These are phyloP conservation scores for Jaculus jaculus DNA, from an alignment of 2,113 vertebrate genomes.

Conservation along the genomic window DNA sequence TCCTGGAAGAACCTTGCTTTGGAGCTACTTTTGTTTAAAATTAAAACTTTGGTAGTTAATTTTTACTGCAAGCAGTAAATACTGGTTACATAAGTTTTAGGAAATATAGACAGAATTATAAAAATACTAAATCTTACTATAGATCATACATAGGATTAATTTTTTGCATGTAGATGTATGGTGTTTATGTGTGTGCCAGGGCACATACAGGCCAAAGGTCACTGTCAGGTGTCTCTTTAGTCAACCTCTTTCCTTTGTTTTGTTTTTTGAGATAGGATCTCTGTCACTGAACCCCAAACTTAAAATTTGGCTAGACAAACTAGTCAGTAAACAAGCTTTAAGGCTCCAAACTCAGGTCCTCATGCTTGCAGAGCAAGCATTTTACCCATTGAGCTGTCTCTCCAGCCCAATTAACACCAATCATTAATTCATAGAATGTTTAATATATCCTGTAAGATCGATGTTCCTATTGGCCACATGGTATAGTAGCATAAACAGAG, in stretches of 20 bases:
- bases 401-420: background rate
- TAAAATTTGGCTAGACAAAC: no score
- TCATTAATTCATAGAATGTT: background rate
- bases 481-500: background rate
- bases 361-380: no score
- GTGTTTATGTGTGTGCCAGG: no score
- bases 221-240: no score
- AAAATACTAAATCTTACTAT: background rate
- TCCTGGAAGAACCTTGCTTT: background rate
- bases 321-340: no score
- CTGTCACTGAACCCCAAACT: no score
- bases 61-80: background rate
- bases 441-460: background rate
- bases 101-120: background rate
- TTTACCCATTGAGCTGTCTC: no score
- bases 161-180: no score
- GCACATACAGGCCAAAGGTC: no score
- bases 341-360: no score
- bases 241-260: no score
- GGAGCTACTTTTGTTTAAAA: background rate
- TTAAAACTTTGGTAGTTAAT: background rate
- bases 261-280: no score
- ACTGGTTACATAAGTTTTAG: background rate
- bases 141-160: background rate
- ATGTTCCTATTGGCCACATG: background rate